Base-by-base conservation (phyloP, 2,113 vertebrate genomes). In the Dascyllus trimaculatus region DNA sequence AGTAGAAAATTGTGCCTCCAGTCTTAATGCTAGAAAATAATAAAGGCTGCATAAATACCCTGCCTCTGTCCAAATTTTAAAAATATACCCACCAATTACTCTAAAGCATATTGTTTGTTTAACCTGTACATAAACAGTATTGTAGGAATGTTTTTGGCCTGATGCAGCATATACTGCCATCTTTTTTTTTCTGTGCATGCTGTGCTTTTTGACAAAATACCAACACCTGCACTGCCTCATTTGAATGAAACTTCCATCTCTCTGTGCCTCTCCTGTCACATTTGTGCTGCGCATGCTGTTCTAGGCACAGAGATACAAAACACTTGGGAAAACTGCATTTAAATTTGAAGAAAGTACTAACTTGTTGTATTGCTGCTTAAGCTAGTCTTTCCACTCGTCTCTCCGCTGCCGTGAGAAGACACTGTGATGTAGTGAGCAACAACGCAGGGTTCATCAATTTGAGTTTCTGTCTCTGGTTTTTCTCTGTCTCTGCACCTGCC, bases 371-470 rank as follows among this genome's bases (percentile, higher is more conserved):
- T 64, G 24, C n/a, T 75, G 54, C 43, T 61, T 48, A 14, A 64
- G 26, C 40, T 49, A 9, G 18, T 65, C 53, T 65, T 49, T 67
- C 22, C 19, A 7, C 21, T 5, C 21, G 58, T 73, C 63, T 66
- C 21, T 43, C 51, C 49, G 40, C 38, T 4, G 15, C 57, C n/a
- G n/a, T n/a, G 60, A 62, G 57, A 35, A 45, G 4, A 22, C 6
- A 40, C 71, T 58, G 71, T 67, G 79, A 72, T 73, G 24, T 72
- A 60, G 62, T 53, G 60, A 65, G 77, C 40, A 43, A 26, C 66
- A 53, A 43, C 64, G 25, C 35, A 38, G 56, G 25, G 21, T 85
- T 81, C 69, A 79, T 85, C 73, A 72, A 38, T 71, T 40, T 71
- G 18, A 24, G 21, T 81, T 53, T 45, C 14, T 22, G 19, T 71